Base-by-base conservation (phyloP, 2,888 invertebrate genomes). In the Erebia palarica region DNA sequence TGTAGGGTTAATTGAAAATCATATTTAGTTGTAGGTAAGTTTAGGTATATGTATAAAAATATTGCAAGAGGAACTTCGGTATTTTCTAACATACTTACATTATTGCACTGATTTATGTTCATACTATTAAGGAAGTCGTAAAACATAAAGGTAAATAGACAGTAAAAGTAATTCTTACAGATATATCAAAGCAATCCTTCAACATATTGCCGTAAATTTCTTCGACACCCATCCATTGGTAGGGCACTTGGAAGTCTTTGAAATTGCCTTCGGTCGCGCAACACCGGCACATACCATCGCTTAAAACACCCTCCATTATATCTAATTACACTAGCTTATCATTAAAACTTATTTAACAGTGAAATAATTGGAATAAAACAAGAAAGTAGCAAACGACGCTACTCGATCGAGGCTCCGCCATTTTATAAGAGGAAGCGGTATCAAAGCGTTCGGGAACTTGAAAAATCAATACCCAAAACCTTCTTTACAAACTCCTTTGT, bases 151-250 rank as follows among this genome's bases (percentile, higher is more conserved):
- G 3, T 58, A 47, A 14, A 44, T 21, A 49, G n/a, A 47, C 13
- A 10, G 21, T 57, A 44, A 21, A 27, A 5, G 9, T 58, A 58
- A 36, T 75, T 36, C 36, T 87, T 79, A 93, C 92, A 69, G 80
- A 80, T 75, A 93, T 82, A 82, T 91, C 86, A 79, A 92, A 91
- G 82, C 92, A 92, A 79, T 91, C 90, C 63, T 82, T 83, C 75
- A 93, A 79, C 91, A 93, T 92, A 75, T 92, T 89, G 18, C 86
- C 83, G 73, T 93, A 93, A 8, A 92, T 79, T 75, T 93, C 92
- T 75, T 89, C 87, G 36, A 87, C 88, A 68, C 91, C 92, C 90
- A 92, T 91, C 92, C 92, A 93, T 70, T 83, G 83, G 75, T 92
- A 92, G 1, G 85, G 79, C 27, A 82, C 81, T 76, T 85, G 85